These are phyloP conservation scores for Falco novaeseelandiae DNA, from an alignment of 2,797 vertebrate genomes.

Conservation along the genomic window DNA sequence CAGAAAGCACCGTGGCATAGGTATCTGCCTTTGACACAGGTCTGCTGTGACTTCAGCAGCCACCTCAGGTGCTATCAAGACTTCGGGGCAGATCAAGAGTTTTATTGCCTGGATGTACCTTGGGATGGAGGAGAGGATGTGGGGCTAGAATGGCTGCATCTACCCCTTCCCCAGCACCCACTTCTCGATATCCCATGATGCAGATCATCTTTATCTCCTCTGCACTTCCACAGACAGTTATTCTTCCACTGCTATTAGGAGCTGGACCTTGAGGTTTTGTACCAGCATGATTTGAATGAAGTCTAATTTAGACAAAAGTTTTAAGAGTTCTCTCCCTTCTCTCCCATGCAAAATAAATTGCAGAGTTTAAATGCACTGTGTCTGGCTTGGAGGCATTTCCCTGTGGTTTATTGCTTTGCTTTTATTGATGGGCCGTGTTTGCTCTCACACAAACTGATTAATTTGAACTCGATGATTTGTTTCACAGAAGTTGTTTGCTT, in stretches of 20 bases:
- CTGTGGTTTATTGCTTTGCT: conserved; percentile 36
- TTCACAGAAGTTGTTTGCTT: not conserved
- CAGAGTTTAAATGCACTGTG: not conserved
- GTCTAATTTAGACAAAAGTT: conserved; percentile 7
- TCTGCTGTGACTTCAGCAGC: not conserved
- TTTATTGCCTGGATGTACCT: not conserved
- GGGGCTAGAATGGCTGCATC: not conserved
- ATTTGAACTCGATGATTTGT: conserved; percentile 30
- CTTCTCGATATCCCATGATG: not conserved
- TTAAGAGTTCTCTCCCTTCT: not conserved
- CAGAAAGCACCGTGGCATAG: accelerated
- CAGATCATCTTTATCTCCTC: not conserved
- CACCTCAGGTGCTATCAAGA: not conserved
- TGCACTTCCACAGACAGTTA: not conserved
- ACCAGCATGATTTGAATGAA: not conserved
- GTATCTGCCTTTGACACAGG: not conserved
- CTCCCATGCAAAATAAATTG: not conserved
- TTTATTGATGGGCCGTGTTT: conserved; percentile 32
- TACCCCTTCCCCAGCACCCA: not conserved
- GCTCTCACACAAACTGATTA: conserved; percentile 16
- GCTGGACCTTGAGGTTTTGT: not conserved
- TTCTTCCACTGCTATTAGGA: not conserved
- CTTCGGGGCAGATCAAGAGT: not conserved
- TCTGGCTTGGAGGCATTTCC: conserved; percentile 29
- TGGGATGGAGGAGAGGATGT: not conserved